Base-by-base conservation (phyloP, 2,797 vertebrate genomes). In the Eupleurogrammus muticus region DNA sequence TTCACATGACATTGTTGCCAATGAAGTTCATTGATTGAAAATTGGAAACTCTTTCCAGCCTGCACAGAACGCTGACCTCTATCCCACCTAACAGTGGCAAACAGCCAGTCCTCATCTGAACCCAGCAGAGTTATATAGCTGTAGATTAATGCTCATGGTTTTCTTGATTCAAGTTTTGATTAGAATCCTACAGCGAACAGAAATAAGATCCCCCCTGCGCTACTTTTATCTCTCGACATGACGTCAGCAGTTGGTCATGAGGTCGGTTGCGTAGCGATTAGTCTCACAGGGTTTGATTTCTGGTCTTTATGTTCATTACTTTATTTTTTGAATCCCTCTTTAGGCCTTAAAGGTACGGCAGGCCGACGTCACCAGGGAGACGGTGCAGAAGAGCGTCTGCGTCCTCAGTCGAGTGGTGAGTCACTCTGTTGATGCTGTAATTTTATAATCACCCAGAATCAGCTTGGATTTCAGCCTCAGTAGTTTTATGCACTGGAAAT, bases 371-470 rank as follows among this genome's bases (percentile, higher is more conserved):
- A 99, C 98, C 87, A 93, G 98, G 76, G 98, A 99, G 91, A 99
- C 97, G 0, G 98, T 99, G 21, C 98, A 99, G 94, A 99, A 99
- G 92, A 99, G 98, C 69, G 98, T 99, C 68, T 99, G 97, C 83
- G 97, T 99, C 79, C 95, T 99, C 84, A 97, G 97, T 81, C 95
- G 96, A 90, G 93, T 97, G 97, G 97, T 99, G 95, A 97, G 97
- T 88, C 56, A 28, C 13, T 34, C 52, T 0, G 10, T 42, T 1
- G 16, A 10, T 2, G 36, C 24, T 1, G 8, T 48, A 42, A 5
- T 46, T 21, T 9, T 17, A 3, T 9, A 23, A 62, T 21, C 3
- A 14, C 6, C 28, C 7, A 16, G 9, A 53, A 23, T 8, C 23
- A 58, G 52, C 2, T 28, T 44, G 19, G 1, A 53, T 47, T 60